These are phyloP conservation scores for Serripes groenlandicus DNA, from an alignment of 2,888 invertebrate genomes.

Conservation along the genomic window DNA sequence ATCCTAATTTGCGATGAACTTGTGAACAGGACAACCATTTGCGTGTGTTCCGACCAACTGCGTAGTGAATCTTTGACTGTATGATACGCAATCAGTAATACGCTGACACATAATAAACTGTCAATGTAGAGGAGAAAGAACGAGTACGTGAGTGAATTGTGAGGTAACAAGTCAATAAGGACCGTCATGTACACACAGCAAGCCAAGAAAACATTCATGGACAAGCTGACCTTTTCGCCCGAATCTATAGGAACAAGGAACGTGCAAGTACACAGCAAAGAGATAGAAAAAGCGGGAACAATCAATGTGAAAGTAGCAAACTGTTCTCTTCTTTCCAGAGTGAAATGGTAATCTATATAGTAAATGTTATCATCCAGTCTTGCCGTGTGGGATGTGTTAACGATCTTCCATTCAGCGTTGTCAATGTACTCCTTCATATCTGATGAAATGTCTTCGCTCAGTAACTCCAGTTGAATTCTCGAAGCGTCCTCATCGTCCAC, in stretches of 20 bases:
- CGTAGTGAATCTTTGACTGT: no score
- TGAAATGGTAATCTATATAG: constrained; percentile 4
- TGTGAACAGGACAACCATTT: no score
- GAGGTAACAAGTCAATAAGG: not conserved
- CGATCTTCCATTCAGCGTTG: constrained; percentile 31
- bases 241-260: not conserved
- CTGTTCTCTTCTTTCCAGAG: not conserved
- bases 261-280: not conserved
- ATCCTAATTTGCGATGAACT: no score
- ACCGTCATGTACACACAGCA: not conserved
- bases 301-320: constrained; percentile 5
- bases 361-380: not conserved
- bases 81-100: no score
- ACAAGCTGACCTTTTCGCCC: not conserved
- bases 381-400: not conserved
- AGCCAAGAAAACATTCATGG: not conserved
- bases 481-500: constrained; percentile 6
- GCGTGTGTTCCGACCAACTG: no score
- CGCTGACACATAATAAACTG: no score
- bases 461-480: constrained; percentile 12
- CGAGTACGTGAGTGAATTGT: not conserved
- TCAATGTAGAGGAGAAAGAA: no score
- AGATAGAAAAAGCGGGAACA: not conserved
- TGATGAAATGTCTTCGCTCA: not conserved
- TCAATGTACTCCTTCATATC: constrained; percentile 7